Conservation (phyloP, 2,113 vertebrate genomes). For the Channa argus region DNA sequence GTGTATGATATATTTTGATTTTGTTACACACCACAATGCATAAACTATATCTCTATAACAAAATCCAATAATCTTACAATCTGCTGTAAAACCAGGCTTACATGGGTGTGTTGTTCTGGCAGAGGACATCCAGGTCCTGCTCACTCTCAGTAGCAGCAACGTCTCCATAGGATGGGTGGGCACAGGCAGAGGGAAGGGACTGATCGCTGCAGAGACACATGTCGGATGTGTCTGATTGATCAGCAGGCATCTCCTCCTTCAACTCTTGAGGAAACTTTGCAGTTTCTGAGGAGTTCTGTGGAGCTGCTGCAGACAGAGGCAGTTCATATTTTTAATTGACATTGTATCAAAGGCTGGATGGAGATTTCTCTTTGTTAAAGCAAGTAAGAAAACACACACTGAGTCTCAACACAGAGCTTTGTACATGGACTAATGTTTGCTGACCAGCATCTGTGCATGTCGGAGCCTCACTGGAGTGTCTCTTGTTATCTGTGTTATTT, state of each 20-base stretch:
- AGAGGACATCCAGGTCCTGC: constrained; percentile 79
- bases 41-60: too few relatives aligned
- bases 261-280: constrained; percentile 19
- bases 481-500: constrained; percentile 15
- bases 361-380: constrained; percentile 14
- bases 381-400: not conserved
- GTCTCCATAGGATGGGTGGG: constrained; percentile 28
- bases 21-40: too few relatives aligned
- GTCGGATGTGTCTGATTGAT: constrained; percentile 39
- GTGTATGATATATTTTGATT: too few relatives aligned
- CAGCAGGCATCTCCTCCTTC: constrained; percentile 57
- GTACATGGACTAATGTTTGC: not conserved
- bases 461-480: constrained; percentile 23
- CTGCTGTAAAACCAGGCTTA: constrained; percentile 51
- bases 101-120: constrained; percentile 81
- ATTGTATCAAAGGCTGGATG: constrained; percentile 16
- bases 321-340: constrained; percentile 19
- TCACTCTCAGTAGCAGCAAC: constrained; percentile 52
- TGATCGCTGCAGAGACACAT: constrained; percentile 38
- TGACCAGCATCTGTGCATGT: constrained; percentile 50
- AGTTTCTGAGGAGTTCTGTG: not conserved
- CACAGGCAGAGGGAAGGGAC: constrained; percentile 11
- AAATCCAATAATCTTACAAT: not conserved
- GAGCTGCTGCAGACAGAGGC: constrained; percentile 3
- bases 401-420: not conserved